Evolutionary conservation across 1,140 invertebrate genomes (phyloP).

Genomic region (Phenacoccus solenopsis): DNA sequence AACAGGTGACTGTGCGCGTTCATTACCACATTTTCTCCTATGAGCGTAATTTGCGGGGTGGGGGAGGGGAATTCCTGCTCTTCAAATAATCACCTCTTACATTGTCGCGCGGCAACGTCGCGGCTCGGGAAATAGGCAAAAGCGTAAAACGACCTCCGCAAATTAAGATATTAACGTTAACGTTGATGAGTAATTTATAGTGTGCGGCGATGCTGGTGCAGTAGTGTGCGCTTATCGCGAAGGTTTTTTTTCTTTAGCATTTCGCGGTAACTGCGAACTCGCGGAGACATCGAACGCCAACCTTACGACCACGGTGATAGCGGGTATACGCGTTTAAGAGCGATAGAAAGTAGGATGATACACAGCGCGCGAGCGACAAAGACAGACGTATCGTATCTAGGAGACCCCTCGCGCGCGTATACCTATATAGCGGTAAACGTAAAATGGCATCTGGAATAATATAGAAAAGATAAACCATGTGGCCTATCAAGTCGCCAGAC

Average conservation of each 20-base stretch:
- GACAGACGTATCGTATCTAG: no score
- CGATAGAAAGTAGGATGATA: conserved; percentile 1
- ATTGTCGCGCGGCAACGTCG: no score
- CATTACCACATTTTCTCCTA: no score
- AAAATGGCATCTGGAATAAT: conserved; percentile 15
- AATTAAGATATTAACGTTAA: conserved; percentile 4
- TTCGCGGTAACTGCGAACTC: no score
- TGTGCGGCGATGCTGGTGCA: neutral
- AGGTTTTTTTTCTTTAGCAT: no score
- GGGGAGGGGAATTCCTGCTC: no score
- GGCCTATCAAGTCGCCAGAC: conserved; percentile 12
- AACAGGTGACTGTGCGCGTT: no score
- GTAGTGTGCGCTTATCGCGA: no score
- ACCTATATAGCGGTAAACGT: neutral
- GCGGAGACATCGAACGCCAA: neutral
- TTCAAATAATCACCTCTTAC: no score
- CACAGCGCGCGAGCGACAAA: neutral
- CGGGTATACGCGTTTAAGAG: neutral
- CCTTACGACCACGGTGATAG: neutral
- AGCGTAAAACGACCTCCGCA: neutral
- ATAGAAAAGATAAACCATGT: conserved; percentile 12
- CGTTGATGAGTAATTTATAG: neutral
- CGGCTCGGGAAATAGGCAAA: no score
- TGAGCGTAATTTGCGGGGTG: no score
- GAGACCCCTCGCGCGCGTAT: neutral